Conservation (phyloP, 2,113 vertebrate genomes). For the Carettochelys insculpta region DNA sequence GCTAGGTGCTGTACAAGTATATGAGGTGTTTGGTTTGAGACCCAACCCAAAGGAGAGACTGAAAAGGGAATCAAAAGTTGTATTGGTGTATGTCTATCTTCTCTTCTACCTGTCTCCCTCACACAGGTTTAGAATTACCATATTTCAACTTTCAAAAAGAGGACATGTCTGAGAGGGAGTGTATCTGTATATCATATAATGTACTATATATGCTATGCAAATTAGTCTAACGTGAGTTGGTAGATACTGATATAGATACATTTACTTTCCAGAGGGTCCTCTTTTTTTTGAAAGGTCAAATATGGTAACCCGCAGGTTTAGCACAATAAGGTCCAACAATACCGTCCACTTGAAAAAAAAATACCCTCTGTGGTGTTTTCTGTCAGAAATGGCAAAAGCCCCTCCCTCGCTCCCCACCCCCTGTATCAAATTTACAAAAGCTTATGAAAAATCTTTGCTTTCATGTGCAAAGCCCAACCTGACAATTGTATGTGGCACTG, state of each 20-base stretch:
- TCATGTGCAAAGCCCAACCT: background rate
- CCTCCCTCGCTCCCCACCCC: too few species aligned
- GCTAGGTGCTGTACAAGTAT: background rate
- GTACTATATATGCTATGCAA: too few species aligned
- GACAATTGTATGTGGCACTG: too few species aligned
- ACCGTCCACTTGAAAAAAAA: background rate
- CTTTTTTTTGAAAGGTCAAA: too few species aligned
- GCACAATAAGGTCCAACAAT: background rate
- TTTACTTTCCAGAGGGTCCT: too few species aligned
- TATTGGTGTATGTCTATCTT: background rate
- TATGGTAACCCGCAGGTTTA: too few species aligned
- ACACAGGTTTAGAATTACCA: too few species aligned
- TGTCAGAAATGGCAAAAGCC: background rate
- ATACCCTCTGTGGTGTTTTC: background rate
- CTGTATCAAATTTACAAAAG: background rate
- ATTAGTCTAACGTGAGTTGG: too few species aligned
- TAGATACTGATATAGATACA: too few species aligned
- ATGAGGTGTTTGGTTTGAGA: background rate
- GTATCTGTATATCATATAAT: too few species aligned
- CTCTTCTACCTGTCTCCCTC: fast-evolving
- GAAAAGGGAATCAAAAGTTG: background rate
- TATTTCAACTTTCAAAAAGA: too few species aligned
- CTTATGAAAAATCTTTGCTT: background rate
- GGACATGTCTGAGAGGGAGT: too few species aligned
- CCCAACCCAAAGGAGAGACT: background rate